Evolutionary conservation across 2,113 vertebrate genomes (phyloP).

Genomic region (Cyprinodon brontotheroides): DNA sequence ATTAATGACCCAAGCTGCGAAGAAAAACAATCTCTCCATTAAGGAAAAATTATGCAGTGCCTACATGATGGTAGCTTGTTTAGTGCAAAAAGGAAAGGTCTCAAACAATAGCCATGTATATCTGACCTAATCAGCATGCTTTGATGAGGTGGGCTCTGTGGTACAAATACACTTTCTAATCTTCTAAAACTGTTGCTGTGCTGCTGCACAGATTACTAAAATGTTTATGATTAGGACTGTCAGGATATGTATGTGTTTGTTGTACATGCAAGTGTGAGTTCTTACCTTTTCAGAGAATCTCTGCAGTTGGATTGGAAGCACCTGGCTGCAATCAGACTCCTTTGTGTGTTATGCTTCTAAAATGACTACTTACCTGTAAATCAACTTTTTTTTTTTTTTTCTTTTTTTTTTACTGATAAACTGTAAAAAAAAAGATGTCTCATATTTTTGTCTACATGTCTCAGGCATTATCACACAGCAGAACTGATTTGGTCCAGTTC

Average conservation of each 20-base stretch:
- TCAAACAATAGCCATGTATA: neutral
- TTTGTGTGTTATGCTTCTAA: too few relatives aligned
- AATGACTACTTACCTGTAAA: too few relatives aligned
- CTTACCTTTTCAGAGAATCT: too few relatives aligned
- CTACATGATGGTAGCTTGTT: conserved; percentile 3
- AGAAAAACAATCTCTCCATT: conserved; percentile 30
- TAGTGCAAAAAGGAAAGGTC: neutral
- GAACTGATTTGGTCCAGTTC: too few relatives aligned
- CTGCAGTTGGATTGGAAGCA: too few relatives aligned
- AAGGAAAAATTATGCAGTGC: conserved; percentile 27
- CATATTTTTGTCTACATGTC: too few relatives aligned
- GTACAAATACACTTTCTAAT: neutral
- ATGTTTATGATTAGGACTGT: neutral
- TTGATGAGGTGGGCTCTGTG: neutral
- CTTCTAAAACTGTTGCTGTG: neutral
- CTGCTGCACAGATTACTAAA: neutral
- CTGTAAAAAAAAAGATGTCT: too few relatives aligned
- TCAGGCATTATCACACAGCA: too few relatives aligned
- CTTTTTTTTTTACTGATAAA: too few relatives aligned
- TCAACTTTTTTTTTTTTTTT: too few relatives aligned
- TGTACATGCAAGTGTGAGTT: too few relatives aligned
- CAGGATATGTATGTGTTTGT: neutral
- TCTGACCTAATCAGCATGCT: neutral
- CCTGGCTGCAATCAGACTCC: too few relatives aligned
- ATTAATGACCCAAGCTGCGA: conserved; percentile 5